A percentile compares a stretch with the other conserved stretches of the same genome.
Evolutionary conservation across 2,113 vertebrate species (phyloP).

Genomic region (Semnornis frantzii): DNA sequence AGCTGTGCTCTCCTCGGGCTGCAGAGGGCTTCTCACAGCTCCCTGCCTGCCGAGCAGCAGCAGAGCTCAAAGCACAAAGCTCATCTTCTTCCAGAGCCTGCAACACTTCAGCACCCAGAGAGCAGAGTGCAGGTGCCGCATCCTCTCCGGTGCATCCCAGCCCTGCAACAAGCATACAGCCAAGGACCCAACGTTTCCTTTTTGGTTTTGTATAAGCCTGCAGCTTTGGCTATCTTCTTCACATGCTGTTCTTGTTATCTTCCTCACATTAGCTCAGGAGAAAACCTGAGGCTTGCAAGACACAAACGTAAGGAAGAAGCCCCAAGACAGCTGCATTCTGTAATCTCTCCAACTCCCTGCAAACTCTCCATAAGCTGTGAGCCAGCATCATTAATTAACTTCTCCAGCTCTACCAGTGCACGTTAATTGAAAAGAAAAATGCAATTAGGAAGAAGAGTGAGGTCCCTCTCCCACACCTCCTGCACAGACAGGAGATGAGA

Average conservation of each 20-base stretch:
- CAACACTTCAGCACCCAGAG: neutral
- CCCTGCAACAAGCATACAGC: neutral
- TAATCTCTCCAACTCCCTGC: neutral
- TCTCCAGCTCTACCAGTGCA: neutral
- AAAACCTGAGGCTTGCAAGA: neutral
- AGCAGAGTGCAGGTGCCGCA: neutral
- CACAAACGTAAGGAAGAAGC: neutral
- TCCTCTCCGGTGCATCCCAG: neutral
- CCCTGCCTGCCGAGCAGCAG: neutral
- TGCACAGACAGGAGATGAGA: neutral
- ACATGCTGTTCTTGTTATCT: neutral
- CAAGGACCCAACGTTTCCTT: neutral
- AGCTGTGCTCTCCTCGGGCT: neutral
- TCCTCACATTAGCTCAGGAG: neutral
- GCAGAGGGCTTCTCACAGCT: neutral
- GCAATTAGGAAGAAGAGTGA: slow-evolving; percentile 1
- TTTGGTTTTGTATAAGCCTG: neutral
- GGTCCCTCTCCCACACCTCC: neutral
- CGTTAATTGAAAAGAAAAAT: slow-evolving; percentile 29
- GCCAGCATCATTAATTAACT: neutral
- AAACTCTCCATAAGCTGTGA: neutral
- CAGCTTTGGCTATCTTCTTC: neutral
- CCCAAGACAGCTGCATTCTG: neutral
- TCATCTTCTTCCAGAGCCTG: neutral
- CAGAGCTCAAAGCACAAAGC: neutral